Evolutionary conservation across 1,140 invertebrate genomes (phyloP).

Genomic region (Vollenhovia emeryi): DNA sequence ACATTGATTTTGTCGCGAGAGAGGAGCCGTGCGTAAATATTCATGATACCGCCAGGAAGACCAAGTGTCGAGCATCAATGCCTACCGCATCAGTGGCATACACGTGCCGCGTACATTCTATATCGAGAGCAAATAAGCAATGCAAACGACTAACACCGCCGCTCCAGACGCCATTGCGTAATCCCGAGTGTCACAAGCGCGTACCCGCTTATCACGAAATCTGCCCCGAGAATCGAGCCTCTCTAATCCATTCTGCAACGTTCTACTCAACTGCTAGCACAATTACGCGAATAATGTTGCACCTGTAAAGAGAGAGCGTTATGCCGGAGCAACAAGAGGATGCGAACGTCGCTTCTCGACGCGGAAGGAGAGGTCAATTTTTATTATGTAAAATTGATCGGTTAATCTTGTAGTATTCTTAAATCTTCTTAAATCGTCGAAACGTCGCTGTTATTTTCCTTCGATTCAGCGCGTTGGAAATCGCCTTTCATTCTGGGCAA

Average conservation of each 20-base stretch:
- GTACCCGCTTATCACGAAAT: constrained; percentile 49
- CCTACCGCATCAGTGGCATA: constrained; percentile 35
- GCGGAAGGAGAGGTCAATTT: background rate
- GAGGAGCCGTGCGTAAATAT: constrained; percentile 80
- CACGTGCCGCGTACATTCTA: constrained; percentile 29
- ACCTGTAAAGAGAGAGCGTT: background rate
- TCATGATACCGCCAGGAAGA: constrained; percentile 80
- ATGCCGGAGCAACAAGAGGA: background rate
- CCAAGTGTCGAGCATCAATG: constrained; percentile 70
- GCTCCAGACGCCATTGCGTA: constrained; percentile 51
- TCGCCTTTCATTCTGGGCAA: constrained; percentile 3
- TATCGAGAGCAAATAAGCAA: constrained; percentile 61
- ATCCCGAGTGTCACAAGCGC: constrained; percentile 57
- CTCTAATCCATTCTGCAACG: constrained; percentile 43
- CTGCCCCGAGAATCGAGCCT: constrained; percentile 25
- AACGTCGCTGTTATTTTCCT: too few species aligned
- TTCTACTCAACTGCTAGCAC: background rate
- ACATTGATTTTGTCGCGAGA: constrained; percentile 79
- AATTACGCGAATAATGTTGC: constrained; percentile 31
- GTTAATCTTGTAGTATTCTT: background rate
- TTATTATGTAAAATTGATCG: background rate
- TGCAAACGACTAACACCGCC: constrained; percentile 52
- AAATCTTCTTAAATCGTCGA: too few species aligned
- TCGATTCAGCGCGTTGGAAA: background rate
- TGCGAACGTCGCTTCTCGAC: background rate